Conservation (phyloP, 2,888 invertebrate genomes). For the Phlogophora meticulosa region DNA sequence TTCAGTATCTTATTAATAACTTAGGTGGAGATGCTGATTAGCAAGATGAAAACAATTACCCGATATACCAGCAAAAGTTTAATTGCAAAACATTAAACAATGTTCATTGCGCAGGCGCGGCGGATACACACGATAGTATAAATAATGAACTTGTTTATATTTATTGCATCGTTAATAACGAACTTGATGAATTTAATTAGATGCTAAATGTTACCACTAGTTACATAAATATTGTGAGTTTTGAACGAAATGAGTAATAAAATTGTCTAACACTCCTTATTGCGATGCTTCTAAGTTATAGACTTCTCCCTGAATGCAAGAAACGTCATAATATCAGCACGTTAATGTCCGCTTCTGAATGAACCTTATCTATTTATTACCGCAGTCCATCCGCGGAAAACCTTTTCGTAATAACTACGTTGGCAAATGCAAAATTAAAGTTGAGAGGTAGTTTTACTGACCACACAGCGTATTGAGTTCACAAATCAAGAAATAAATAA, state of each 20-base stretch:
- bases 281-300: slow-evolving; percentile 49
- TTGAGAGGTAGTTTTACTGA: not conserved
- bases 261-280: slow-evolving; percentile 63
- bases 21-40: slow-evolving; percentile 36
- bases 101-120: slow-evolving; percentile 65
- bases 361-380: slow-evolving; percentile 45
- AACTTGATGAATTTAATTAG: slow-evolving; percentile 67
- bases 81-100: slow-evolving; percentile 60
- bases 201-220: slow-evolving; percentile 64
- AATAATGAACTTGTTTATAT: slow-evolving; percentile 70
- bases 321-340: slow-evolving; percentile 56
- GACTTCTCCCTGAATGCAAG: slow-evolving; percentile 42
- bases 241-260: slow-evolving; percentile 61
- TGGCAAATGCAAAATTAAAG: slow-evolving; percentile 8
- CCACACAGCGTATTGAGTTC: not conserved
- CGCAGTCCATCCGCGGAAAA: not conserved
- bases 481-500: not conserved
- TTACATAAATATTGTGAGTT: slow-evolving; percentile 62
- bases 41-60: slow-evolving; percentile 52
- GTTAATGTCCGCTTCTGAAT: slow-evolving; percentile 50
- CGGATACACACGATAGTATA: slow-evolving; percentile 64
- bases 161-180: slow-evolving; percentile 66
- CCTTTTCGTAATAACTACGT: not conserved
- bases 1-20: slow-evolving; percentile 16
- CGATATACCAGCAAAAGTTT: slow-evolving; percentile 45